These are phyloP conservation scores for Caenorhabditis zanzibari DNA, from an alignment of 2,888 invertebrate genomes.

Conservation along the genomic window DNA sequence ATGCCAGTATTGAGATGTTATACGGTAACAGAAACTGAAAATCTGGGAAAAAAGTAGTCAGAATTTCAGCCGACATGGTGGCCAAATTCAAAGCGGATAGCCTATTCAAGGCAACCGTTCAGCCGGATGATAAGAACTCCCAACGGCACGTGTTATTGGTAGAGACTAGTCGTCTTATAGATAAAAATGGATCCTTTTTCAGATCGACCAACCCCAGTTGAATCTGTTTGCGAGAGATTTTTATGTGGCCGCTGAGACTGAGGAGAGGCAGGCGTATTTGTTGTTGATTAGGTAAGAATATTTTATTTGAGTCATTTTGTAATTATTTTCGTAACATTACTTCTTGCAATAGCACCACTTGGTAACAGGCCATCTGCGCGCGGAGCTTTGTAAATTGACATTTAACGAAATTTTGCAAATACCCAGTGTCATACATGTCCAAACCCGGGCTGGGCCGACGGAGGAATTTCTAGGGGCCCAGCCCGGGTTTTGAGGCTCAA, in stretches of 20 bases:
- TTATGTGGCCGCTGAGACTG: conserved; percentile 89
- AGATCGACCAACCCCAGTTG: conserved; percentile 93
- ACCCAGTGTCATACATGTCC: too few relatives aligned
- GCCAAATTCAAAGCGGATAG: conserved; percentile 81
- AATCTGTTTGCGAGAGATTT: conserved; percentile 91
- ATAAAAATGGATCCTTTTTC: too few relatives aligned
- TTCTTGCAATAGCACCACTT: too few relatives aligned
- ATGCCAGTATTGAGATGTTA: conserved; percentile 77
- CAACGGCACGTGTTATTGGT: conserved; percentile 92
- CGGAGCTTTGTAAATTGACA: too few relatives aligned
- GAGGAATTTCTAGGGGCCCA: too few relatives aligned
- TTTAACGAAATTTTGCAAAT: too few relatives aligned
- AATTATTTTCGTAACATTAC: background rate
- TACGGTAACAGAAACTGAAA: conserved; percentile 68
- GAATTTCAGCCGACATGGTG: conserved; percentile 63
- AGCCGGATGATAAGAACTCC: conserved; percentile 94
- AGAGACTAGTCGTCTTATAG: too few relatives aligned
- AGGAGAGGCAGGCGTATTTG: conserved; percentile 88
- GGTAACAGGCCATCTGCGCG: too few relatives aligned
- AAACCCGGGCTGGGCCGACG: too few relatives aligned
- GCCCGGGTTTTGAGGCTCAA: too few relatives aligned
- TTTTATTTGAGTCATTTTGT: background rate
- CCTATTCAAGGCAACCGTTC: conserved; percentile 86
- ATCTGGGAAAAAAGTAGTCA: background rate
- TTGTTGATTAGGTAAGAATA: conserved; percentile 76